phyloP scores from a whole-genome alignment of 2,113 vertebrate species.

The Psittacula cyanocephala region DNA sequence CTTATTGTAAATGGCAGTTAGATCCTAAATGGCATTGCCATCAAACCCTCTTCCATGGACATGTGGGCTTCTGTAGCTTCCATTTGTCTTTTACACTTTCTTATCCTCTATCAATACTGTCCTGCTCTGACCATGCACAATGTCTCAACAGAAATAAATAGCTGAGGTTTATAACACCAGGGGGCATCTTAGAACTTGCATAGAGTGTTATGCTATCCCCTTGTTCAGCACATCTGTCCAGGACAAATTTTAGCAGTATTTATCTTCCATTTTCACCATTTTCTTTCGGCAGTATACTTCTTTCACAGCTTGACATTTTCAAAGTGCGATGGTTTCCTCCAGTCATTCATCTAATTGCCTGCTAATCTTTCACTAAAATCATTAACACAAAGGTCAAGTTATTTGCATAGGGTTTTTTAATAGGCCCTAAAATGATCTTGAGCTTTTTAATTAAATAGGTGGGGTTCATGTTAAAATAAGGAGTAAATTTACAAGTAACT shows the following conservation, averaged over 20 bases:
- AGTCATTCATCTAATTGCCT: neutral
- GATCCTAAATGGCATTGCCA: neutral
- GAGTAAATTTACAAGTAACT: neutral
- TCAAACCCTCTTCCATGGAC: neutral
- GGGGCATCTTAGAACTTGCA: conserved; percentile 15
- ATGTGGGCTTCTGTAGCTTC: neutral
- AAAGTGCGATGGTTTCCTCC: neutral
- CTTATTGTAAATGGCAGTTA: neutral
- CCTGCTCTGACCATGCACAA: neutral
- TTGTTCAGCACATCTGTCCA: neutral
- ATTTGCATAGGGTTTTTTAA: neutral
- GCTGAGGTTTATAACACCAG: neutral
- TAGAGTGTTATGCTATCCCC: neutral
- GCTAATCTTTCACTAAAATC: neutral
- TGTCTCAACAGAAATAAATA: neutral
- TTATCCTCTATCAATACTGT: neutral
- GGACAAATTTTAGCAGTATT: neutral
- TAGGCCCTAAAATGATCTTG: neutral
- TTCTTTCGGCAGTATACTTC: neutral
- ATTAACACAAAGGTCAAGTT: neutral
- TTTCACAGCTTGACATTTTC: conserved; percentile 16
- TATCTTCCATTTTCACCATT: neutral
- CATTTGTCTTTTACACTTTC: neutral
- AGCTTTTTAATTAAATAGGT: neutral
- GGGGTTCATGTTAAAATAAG: neutral